Evolutionary conservation across 1,140 invertebrate species (phyloP).

Genomic region (Papilio polytes): DNA sequence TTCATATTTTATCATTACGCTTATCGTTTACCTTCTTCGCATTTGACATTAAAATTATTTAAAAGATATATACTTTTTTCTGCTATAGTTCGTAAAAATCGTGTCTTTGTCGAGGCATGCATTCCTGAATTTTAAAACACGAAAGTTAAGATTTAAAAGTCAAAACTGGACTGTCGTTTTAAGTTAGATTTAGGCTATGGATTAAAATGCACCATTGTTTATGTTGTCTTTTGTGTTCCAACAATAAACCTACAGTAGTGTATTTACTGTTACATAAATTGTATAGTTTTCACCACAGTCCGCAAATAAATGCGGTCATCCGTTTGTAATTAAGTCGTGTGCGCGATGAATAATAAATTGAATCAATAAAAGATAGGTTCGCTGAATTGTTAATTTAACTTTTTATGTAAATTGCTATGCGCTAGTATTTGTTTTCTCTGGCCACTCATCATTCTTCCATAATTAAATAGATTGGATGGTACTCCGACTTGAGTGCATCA

Average conservation of each 20-base stretch:
- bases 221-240: no score
- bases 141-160: neutral
- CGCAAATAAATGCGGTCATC: neutral
- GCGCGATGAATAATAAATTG: neutral
- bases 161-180: neutral
- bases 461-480: no score
- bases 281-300: neutral
- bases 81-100: neutral
- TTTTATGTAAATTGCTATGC: neutral
- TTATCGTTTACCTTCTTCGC: neutral
- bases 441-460: no score
- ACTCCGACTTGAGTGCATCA: no score
- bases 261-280: neutral
- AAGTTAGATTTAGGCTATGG: no score
- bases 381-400: neutral
- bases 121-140: neutral
- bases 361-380: neutral
- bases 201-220: no score
- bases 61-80: neutral
- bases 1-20: neutral
- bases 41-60: no score
- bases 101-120: neutral
- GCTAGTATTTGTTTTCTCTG: no score
- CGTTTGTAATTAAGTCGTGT: neutral
- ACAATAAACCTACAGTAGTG: no score